A percentile compares a stretch with the other conserved stretches of the same genome.
Evolutionary conservation across 2,113 vertebrate species (phyloP).

Genomic region (Macrotis lagotis): DNA sequence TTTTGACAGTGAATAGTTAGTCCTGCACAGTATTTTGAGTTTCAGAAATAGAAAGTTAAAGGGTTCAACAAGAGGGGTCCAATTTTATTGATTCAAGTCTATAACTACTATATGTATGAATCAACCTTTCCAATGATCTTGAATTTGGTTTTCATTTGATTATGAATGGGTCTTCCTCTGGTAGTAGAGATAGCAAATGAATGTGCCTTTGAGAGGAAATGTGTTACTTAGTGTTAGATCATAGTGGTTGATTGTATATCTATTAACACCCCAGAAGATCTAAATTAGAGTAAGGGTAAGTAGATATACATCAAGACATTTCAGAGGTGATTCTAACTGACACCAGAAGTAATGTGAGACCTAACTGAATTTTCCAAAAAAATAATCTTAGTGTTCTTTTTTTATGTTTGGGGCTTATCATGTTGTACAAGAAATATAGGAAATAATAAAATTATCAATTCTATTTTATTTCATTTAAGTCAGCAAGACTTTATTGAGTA

Average conservation of each 20-base stretch:
- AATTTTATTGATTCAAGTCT: not conserved
- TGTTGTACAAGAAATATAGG: not conserved
- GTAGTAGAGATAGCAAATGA: not conserved
- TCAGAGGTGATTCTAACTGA: not conserved
- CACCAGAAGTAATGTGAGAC: not conserved
- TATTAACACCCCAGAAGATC: not conserved
- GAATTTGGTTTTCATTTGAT: slow-evolving; percentile 1
- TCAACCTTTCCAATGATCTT: not conserved
- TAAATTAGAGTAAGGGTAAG: not conserved
- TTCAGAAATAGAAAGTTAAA: not conserved
- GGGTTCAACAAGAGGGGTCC: not conserved
- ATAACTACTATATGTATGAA: not conserved
- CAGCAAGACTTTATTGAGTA: not conserved
- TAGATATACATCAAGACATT: not conserved
- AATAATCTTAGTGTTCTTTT: not conserved
- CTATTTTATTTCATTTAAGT: not conserved
- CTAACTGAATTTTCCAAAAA: not conserved
- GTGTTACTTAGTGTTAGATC: not conserved
- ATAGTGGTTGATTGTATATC: slow-evolving; percentile 25
- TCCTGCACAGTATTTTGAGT: not conserved
- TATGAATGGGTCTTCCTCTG: not conserved
- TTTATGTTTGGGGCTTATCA: not conserved
- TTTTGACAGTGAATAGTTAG: not conserved
- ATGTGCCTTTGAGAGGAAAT: slow-evolving; percentile 22
- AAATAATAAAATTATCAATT: not conserved